Evolutionary conservation across 1,140 invertebrate species (phyloP), one percentile per base, ranked within the genome.

Genomic region (Drosophila neocordata): DNA sequence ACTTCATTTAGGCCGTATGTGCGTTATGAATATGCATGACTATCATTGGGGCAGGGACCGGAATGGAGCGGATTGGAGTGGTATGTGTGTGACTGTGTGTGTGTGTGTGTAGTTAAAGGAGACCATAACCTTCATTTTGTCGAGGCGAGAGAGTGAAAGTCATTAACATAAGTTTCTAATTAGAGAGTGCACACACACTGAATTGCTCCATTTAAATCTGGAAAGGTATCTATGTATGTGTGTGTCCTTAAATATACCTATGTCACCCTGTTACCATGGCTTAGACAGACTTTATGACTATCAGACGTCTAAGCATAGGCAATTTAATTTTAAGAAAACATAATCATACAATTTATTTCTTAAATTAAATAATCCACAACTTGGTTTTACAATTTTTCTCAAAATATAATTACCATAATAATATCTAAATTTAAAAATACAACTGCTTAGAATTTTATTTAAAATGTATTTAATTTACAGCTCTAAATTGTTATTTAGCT

Each of bases 1-100:
- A 77, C 83, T 82, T 79, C 83, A 72, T 87, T 79, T 69, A 63
- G 83, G 66, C 56, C 59, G 72, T 77, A 69, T 73, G 80, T 66
- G 78, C 51, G 60, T 22, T 11, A 79, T 80, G 63, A 77, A 77
- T 81, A 84, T 85, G 82, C 77, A 85, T 80, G 71, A 77, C 62
- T 44, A 59, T 55, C 18, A 24, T 11, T 53, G n/a, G 35, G 20
- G 15, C 6, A n/a, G 11, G 15, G 11, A 15, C 2, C 1, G 35
- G 27, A 13, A 18, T 58, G 51, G 38, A 20, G 13, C 8, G 56
- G 60, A 48, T 12, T 34, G 69, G 22, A 65, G n/a, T n/a, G n/a
- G n/a, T n/a, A n/a, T n/a, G n/a, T n/a, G n/a, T n/a, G n/a, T n/a
- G n/a, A n/a, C n/a, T n/a, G n/a, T n/a, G n/a, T n/a, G n/a, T n/a